Evolutionary conservation across 2,113 vertebrate genomes (phyloP), one percentile per base, ranked within the genome.

Genomic region (Perognathus longimembris): DNA sequence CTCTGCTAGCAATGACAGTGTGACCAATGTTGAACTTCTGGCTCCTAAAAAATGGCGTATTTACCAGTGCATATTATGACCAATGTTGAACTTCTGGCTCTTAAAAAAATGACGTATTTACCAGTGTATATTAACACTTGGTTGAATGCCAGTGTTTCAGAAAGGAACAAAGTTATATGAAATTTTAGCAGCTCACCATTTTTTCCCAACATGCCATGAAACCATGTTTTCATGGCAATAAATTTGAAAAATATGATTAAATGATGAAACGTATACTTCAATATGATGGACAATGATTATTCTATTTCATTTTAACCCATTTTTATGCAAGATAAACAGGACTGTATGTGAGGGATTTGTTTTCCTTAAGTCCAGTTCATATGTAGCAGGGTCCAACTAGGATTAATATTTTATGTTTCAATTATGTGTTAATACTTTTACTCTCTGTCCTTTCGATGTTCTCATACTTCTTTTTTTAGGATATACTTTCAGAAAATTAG

Each of bases 401-500:
- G 32, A 80, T 87, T 70, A 71, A 73, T 86, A 70, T 74, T 85
- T 81, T 81, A 61, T 73, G 78, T 88, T 94, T 93, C 21, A 82
- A 42, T 93, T 91, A 87, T n/a, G n/a, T n/a, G n/a, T n/a, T n/a
- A n/a, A 42, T 90, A 79, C 45, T 67, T 0, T 85, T 94, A 71
- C 6, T 10, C 15, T 7, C 10, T 20, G 69, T 20, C 6, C 24
- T 84, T 73, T 63, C 61, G 40, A 66, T 94, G 1, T 89, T 3
- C 85, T 93, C 93, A 5, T 93, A 50, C n/a, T 10, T 87, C 20
- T 73, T 66, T 38, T n/a, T 22, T 78, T 88, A 67, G 77, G 75
- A 92, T 76, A 6, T 36, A 63, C 15, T 92, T 94, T 28, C 14
- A 73, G 71, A 94, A 92, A 71, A 74, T 70, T 76, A 89, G 28